Conservation (phyloP, 2,888 invertebrate species). For the Spialia ferax region DNA sequence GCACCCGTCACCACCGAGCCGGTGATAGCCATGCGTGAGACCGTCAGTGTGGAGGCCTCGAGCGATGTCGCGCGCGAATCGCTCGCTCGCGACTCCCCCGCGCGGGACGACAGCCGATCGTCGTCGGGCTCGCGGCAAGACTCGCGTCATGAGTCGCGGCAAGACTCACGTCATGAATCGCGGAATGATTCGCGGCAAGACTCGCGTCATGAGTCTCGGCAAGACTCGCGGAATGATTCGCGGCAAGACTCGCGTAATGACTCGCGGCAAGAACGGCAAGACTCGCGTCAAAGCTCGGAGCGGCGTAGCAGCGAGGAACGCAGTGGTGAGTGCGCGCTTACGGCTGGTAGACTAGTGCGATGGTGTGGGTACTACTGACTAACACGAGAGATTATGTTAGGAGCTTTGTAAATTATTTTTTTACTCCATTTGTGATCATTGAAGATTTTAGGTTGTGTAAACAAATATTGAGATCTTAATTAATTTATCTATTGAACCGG, state of each 20-base stretch:
- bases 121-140: too few relatives aligned
- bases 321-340: slow-evolving; percentile 40
- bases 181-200: background rate
- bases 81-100: too few relatives aligned
- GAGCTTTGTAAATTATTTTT: too few relatives aligned
- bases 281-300: slow-evolving; percentile 2
- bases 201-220: background rate
- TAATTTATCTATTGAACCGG: too few relatives aligned
- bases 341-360: slow-evolving; percentile 35
- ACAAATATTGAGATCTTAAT: too few relatives aligned
- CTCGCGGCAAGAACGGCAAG: too few relatives aligned
- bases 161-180: background rate
- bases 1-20: too few relatives aligned
- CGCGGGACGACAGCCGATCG: too few relatives aligned
- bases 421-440: background rate
- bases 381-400: slow-evolving; percentile 18
- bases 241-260: background rate
- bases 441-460: background rate
- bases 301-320: slow-evolving; percentile 27
- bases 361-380: slow-evolving; percentile 24
- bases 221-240: background rate
- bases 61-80: too few relatives aligned
- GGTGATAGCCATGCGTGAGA: too few relatives aligned
- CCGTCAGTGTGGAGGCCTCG: too few relatives aligned
- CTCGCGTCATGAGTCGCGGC: slow-evolving; percentile 48